A percentile compares a stretch with the other conserved stretches of the same genome.
phyloP scores from a whole-genome alignment of 2,888 invertebrate species.

The Papilio protenor region DNA sequence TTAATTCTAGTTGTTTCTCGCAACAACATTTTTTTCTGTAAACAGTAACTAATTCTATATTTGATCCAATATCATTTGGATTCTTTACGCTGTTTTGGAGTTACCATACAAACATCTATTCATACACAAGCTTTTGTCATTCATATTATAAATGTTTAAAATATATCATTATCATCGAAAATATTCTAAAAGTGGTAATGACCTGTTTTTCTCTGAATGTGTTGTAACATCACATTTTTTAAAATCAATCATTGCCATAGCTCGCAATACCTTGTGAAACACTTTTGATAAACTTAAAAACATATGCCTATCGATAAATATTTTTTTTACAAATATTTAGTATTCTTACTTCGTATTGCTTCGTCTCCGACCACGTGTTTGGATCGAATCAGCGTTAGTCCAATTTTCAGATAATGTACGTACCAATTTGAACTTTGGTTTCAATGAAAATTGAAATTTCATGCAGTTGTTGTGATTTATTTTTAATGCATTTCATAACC shows the following conservation, averaged over 20 bases:
- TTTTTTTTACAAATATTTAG: neutral
- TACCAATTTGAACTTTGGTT: neutral
- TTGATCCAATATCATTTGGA: too few relatives aligned
- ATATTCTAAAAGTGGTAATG: constrained; percentile 12
- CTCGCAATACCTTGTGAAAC: neutral
- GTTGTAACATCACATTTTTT: constrained; percentile 6
- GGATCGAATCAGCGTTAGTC: neutral
- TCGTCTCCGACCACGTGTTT: constrained; percentile 1
- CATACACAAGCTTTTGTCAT: neutral
- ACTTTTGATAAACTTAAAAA: neutral
- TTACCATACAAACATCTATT: neutral
- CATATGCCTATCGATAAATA: constrained; percentile 7
- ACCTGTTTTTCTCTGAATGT: neutral
- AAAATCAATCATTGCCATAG: neutral
- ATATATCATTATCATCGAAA: neutral
- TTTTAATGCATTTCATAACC: neutral
- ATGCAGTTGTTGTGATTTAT: neutral
- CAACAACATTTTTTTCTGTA: too few relatives aligned
- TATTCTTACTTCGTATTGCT: neutral
- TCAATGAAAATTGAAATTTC: neutral
- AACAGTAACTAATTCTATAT: too few relatives aligned
- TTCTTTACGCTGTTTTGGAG: too few relatives aligned
- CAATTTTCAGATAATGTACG: too few relatives aligned
- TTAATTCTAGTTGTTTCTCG: neutral
- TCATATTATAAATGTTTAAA: neutral